These are phyloP conservation scores for Gallinago jamesoni DNA, from an alignment of 2,113 vertebrate genomes.

Conservation along the genomic window DNA sequence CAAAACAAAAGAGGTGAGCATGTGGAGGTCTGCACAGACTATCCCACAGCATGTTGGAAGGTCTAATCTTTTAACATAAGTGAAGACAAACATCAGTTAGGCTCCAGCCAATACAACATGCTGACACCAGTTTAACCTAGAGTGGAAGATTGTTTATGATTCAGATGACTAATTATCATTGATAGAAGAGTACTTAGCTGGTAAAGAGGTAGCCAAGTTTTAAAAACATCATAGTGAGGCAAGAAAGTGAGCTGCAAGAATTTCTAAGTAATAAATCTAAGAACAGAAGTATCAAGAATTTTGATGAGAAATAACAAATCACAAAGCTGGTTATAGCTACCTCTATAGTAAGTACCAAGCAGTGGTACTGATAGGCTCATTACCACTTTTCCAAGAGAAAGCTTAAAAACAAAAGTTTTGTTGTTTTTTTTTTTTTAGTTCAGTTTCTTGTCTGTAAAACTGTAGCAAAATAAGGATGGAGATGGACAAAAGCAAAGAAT, in stretches of 20 bases:
- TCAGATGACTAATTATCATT: background rate
- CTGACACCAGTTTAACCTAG: constrained; percentile 22
- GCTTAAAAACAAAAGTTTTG: background rate
- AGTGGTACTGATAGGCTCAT: background rate
- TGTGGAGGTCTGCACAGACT: background rate
- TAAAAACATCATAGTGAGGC: constrained; percentile 39
- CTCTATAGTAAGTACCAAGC: background rate
- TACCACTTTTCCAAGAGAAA: background rate
- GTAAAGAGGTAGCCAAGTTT: constrained; percentile 27
- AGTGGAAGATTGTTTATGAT: background rate
- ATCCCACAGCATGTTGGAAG: background rate
- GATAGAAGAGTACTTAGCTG: background rate
- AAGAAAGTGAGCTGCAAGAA: background rate
- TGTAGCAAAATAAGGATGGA: background rate
- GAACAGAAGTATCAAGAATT: background rate
- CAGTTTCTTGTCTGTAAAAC: background rate
- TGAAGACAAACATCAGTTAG: background rate
- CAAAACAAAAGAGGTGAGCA: background rate
- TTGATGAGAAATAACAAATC: background rate
- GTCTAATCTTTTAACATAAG: background rate
- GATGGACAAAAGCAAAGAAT: background rate
- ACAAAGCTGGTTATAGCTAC: background rate
- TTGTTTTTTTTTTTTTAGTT: background rate
- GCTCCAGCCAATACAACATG: background rate
- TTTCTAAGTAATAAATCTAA: background rate